Evolutionary conservation across 2,797 vertebrate genomes (phyloP).

Genomic region (Diplodus puntazzo): DNA sequence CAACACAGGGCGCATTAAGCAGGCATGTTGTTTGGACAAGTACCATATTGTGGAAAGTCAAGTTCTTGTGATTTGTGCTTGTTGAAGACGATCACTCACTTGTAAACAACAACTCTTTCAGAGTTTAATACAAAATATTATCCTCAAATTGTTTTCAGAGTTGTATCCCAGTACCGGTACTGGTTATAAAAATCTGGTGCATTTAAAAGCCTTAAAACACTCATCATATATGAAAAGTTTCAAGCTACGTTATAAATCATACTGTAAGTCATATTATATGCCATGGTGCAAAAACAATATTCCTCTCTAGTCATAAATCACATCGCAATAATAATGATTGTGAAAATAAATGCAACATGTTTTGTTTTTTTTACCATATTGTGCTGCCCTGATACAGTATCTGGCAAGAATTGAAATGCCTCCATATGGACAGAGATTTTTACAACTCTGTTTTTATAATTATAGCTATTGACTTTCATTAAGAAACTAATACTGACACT

Average conservation of each 20-base stretch:
- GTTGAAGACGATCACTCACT: slow-evolving; percentile 1
- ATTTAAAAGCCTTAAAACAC: not conserved
- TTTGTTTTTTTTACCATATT: no score
- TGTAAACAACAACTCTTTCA: slow-evolving; percentile 11
- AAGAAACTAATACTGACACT: not conserved
- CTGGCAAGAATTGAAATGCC: not conserved
- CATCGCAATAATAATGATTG: no score
- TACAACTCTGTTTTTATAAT: not conserved
- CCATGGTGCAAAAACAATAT: no score
- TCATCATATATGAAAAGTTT: no score
- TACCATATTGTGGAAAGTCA: slow-evolving; percentile 48
- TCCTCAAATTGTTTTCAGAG: slow-evolving; percentile 14
- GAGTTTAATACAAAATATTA: slow-evolving; percentile 4
- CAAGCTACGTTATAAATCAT: no score
- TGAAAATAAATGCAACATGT: no score
- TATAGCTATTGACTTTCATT: not conserved
- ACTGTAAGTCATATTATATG: no score
- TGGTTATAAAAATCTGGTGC: not conserved
- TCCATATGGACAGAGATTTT: not conserved
- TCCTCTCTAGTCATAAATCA: no score
- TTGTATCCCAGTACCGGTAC: not conserved
- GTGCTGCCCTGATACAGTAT: no score
- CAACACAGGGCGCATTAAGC: slow-evolving; percentile 41
- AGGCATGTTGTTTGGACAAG: slow-evolving; percentile 56
- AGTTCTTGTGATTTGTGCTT: slow-evolving; percentile 30